Evolutionary conservation across 2,797 vertebrate genomes (phyloP), one percentile per base, ranked within the genome.

Genomic region (Falco columbarius): DNA sequence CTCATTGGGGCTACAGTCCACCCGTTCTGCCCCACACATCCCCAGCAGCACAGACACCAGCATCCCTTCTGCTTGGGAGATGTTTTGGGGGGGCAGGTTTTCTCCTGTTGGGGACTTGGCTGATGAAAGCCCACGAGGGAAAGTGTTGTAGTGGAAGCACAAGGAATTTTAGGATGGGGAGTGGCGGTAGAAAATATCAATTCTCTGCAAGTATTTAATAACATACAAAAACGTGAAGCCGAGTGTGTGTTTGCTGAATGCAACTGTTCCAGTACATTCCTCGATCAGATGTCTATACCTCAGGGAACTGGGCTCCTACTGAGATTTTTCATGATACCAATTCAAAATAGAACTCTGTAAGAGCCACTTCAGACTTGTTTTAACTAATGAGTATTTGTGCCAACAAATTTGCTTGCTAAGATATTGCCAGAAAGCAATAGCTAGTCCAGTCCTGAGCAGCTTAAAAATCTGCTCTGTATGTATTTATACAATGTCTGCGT

Each of bases 311-410:
- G 12, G 34, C 59, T 95, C 71, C 73, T 66, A 42, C 30, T 19
- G 52, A 89, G 67, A 81, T 85, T 93, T 91, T 86, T 14, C 49
- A 67, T 3, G 12, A 36, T 32, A 90, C 14, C 29, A 46, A 27
- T 93, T 90, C 52, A 76, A 73, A 74, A 71, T 42, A 77, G 72
- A 54, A 30, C 89, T 87, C 71, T 61, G 5, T 49, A 67, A 89
- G 24, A 96, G 42, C 56, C 65, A 55, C 56, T 89, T 93, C 61
- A 89, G 61, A 32, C 55, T 83, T 71, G 59, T 81, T 95, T 91
- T 62, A 89, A 80, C 56, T 63, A 55, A 77, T 74, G 34, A 22
- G 14, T 54, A 49, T 89, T 70, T 73, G 18, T 73, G 80, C 34
- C 62, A 73, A 61, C 71, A 71, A 89, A 80, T 34, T 80, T 67